Conservation (phyloP, 2,113 vertebrate species). For the Oncorhynchus kisutch region DNA sequence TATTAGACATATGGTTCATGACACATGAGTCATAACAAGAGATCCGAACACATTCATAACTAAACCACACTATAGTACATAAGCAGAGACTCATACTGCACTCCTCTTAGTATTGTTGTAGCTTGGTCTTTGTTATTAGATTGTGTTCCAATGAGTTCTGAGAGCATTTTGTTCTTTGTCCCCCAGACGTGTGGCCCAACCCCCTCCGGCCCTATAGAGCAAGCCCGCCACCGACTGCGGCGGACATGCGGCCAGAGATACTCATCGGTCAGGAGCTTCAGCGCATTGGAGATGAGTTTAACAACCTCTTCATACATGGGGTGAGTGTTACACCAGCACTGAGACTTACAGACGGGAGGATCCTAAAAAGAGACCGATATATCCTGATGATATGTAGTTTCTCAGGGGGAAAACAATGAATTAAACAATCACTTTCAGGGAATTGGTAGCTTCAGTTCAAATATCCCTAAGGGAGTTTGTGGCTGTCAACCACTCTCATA, state of each 20-base stretch:
- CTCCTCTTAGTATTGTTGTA: background rate
- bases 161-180: background rate
- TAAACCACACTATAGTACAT: slow-evolving; percentile 2
- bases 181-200: slow-evolving; percentile 38
- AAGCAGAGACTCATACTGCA: background rate
- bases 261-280: slow-evolving; percentile 84
- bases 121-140: background rate
- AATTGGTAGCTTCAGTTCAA: too few species aligned
- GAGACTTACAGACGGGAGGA: background rate
- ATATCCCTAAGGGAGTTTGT: too few species aligned
- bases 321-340: slow-evolving; percentile 50
- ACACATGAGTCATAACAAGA: slow-evolving; percentile 67
- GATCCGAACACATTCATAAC: slow-evolving; percentile 52
- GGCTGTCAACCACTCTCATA: too few species aligned
- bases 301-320: slow-evolving; percentile 60
- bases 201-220: slow-evolving; percentile 40
- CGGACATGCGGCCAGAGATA: slow-evolving; percentile 75
- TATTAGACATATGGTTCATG: slow-evolving; percentile 48
- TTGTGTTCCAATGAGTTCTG: background rate
- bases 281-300: slow-evolving; percentile 87
- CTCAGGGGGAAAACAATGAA: too few species aligned
- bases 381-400: too few species aligned
- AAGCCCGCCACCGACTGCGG: slow-evolving; percentile 55
- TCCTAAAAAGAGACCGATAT: too few species aligned
- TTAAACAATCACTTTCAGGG: too few species aligned